A percentile compares a stretch with the other conserved stretches of the same genome.
phyloP scores from a whole-genome alignment of 2,113 vertebrate genomes.

The Siniperca chuatsi region DNA sequence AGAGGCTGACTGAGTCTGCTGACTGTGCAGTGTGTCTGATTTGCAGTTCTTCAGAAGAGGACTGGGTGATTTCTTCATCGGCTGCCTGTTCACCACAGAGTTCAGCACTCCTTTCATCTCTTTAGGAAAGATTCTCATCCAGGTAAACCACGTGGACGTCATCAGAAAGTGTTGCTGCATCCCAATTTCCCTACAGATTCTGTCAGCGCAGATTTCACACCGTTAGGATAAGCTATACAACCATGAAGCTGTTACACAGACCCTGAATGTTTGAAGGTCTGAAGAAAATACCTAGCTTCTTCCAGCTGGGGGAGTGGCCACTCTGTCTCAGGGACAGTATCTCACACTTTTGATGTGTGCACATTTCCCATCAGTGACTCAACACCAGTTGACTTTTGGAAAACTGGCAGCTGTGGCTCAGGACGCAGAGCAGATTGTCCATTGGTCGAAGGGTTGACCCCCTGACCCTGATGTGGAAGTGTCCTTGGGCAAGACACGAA shows the following conservation, averaged over 20 bases:
- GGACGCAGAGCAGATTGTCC: not conserved
- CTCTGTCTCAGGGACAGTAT: not conserved
- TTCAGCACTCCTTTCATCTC: slow-evolving; percentile 92
- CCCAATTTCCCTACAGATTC: not conserved
- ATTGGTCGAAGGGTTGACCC: not conserved
- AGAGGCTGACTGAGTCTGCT: not conserved
- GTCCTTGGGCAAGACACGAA: not conserved
- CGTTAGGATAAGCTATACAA: too few relatives aligned
- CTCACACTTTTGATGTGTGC: not conserved
- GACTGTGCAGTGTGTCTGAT: not conserved
- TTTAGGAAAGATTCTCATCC: slow-evolving; percentile 89
- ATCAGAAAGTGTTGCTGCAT: not conserved
- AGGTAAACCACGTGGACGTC: slow-evolving; percentile 77
- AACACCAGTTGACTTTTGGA: not conserved
- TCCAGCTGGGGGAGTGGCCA: not conserved
- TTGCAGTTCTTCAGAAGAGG: slow-evolving; percentile 88
- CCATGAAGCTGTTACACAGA: not conserved
- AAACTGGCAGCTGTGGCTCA: not conserved
- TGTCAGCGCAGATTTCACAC: not conserved
- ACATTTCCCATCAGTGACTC: not conserved
- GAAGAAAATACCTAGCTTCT: not conserved
- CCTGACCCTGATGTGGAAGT: not conserved
- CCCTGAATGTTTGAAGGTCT: not conserved
- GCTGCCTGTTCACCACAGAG: slow-evolving; percentile 91
- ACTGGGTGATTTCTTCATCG: slow-evolving; percentile 92